These are phyloP conservation scores for Achlya flavicornis DNA, from an alignment of 2,888 invertebrate species.

Conservation along the genomic window DNA sequence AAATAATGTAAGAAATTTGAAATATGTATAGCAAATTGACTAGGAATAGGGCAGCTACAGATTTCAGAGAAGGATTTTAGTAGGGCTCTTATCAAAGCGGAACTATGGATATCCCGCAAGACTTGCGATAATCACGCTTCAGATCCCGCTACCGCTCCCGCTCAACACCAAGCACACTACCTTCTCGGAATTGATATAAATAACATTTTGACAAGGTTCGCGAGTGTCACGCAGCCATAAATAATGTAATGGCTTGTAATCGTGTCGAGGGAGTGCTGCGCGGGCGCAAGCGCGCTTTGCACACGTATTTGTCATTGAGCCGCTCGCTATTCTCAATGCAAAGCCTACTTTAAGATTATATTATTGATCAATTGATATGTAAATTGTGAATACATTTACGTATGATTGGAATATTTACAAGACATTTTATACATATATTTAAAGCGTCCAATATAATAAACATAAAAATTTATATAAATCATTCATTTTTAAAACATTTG, in stretches of 20 bases:
- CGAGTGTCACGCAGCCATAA: constrained; percentile 48
- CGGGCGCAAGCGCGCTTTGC: not conserved
- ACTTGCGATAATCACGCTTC: not conserved
- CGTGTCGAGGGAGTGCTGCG: constrained; percentile 1
- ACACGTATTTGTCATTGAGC: not conserved
- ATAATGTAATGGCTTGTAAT: constrained; percentile 45
- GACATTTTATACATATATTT: not conserved
- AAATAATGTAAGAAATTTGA: too few relatives aligned
- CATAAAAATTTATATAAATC: too few relatives aligned
- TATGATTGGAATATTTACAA: not conserved
- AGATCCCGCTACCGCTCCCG: not conserved
- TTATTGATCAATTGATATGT: not conserved
- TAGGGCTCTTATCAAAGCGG: too few relatives aligned
- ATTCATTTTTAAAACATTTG: too few relatives aligned
- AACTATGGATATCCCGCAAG: too few relatives aligned
- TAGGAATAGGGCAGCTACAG: too few relatives aligned
- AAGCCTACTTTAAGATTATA: constrained; percentile 4
- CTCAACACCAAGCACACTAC: constrained; percentile 11
- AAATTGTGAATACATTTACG: not conserved
- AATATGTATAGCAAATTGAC: too few relatives aligned
- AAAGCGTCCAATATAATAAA: too few relatives aligned
- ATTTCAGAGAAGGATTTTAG: too few relatives aligned
- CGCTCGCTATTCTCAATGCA: not conserved
- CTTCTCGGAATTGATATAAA: constrained; percentile 57
- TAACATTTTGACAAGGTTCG: constrained; percentile 61